Percentiles rank a stretch among this genome's conserved stretches.
These are phyloP conservation scores for Ploceus nigricollis DNA, from an alignment of 2,113 vertebrate genomes.

Conservation along the genomic window DNA sequence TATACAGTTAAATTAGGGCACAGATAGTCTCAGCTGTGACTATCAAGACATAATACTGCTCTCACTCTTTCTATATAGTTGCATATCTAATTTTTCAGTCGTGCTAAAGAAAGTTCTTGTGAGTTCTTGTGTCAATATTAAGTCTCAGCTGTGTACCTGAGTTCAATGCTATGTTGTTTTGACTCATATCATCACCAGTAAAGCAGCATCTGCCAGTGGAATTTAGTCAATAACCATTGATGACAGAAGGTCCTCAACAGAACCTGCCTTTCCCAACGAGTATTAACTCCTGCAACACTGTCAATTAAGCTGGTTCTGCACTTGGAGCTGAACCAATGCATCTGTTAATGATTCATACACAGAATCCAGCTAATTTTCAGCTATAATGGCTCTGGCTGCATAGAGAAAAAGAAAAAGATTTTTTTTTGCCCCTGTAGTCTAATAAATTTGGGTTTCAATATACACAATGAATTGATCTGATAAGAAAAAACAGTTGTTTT, in stretches of 20 bases:
- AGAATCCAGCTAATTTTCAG: not conserved
- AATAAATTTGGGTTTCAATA: not conserved
- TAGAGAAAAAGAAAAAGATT: not conserved
- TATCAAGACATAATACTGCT: not conserved
- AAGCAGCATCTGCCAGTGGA: not conserved
- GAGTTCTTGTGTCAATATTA: not conserved
- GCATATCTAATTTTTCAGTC: not conserved
- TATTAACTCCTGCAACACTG: not conserved
- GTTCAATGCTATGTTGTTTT: not conserved
- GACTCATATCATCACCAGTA: not conserved
- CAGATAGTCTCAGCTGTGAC: not conserved
- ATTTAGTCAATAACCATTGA: not conserved
- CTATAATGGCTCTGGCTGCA: not conserved
- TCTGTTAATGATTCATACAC: not conserved
- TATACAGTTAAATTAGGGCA: not conserved
- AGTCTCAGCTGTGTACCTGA: not conserved
- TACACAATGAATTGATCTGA: not conserved
- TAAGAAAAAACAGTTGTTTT: not conserved
- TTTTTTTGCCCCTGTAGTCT: not conserved
- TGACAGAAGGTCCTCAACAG: constrained; percentile 11
- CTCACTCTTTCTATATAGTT: not conserved
- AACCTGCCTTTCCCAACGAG: not conserved
- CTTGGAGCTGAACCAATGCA: not conserved
- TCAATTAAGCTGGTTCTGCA: not conserved
- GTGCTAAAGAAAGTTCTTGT: not conserved